These are phyloP conservation scores for Paramuricea clavata DNA, from an alignment of 92 coral and sea anemone species.

Conservation along the genomic window DNA sequence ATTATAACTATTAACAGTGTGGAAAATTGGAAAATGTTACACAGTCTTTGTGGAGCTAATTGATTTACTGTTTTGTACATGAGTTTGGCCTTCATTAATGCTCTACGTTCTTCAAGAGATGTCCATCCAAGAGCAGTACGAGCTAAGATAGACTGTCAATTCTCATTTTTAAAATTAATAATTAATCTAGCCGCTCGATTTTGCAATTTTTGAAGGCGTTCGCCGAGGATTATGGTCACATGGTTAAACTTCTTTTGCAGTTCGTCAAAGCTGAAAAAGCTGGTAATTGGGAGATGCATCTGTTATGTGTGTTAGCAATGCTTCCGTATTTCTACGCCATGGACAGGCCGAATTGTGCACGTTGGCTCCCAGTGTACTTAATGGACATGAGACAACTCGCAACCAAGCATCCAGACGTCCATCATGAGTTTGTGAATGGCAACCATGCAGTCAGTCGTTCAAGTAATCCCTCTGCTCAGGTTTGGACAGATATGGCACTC, in stretches of 20 bases:
- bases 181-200: too few species aligned
- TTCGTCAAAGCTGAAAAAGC: constrained; percentile 70
- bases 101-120: too few species aligned
- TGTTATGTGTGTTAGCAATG: constrained; percentile 47
- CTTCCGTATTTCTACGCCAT: constrained; percentile 64
- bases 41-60: too few species aligned
- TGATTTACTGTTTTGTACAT: too few species aligned
- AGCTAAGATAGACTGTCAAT: too few species aligned
- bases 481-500: constrained; percentile 75
- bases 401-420: constrained; percentile 60
- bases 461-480: constrained; percentile 62
- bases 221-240: constrained; percentile 42
- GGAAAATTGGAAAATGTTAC: too few species aligned
- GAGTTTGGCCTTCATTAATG: too few species aligned
- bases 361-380: constrained; percentile 67
- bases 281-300: constrained; percentile 68
- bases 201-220: too few species aligned
- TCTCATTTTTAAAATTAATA: too few species aligned
- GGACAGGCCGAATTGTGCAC: constrained; percentile 71
- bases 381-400: constrained; percentile 60
- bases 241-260: constrained; percentile 62
- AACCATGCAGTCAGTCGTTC: constrained; percentile 62
- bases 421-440: constrained; percentile 48
- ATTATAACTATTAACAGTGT: too few species aligned
- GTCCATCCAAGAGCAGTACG: too few species aligned